Base-by-base conservation (phyloP, 2,888 invertebrate species). In the Troides oblongomaculatus region DNA sequence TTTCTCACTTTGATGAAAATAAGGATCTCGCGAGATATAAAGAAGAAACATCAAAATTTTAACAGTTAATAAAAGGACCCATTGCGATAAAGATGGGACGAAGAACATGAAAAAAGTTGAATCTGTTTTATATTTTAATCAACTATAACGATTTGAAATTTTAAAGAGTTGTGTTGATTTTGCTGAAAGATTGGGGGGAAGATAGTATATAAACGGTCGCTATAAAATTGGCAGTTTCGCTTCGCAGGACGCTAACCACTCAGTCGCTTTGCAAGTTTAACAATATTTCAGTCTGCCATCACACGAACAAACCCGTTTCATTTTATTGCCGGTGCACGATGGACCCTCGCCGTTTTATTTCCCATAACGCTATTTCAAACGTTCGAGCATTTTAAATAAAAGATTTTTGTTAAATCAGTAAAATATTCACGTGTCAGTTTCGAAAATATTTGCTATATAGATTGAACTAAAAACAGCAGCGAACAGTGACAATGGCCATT, bases 201-300 rank as follows among this genome's bases (percentile, higher is more conserved):
- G 70, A 70, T 66, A 66, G 59, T 66, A 67, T 75, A 76, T 76
- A 75, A 78, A 76, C 72, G 73, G 68, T 71, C 72, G 73, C 75
- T 72, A 73, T 72, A 75, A 76, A 79, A 77, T 75, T 77, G 78
- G 73, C 75, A 76, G 76, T 74, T 75, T 75, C 75, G 76, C 76
- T 78, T 75, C 73, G 74, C 73, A 74, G 76, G 72, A 75, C 73
- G 75, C 77, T 77, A 81, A 80, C 81, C 82, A 81, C 76, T 83
- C 82, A 74, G 76, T 79, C 85, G 82, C 86, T 89, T 89, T 86
- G 86, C 84, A 87, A 88, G 85, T 88, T 89, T 86, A 88, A 89
- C 87, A 86, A 89, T 89, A 89, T 90, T 90, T 88, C 86, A 85
- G 79, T 76, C 75, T 76, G 76, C 80, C 82, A 77, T 79, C 80